Conservation (phyloP, 2,113 vertebrate genomes). For the Panurus biarmicus region DNA sequence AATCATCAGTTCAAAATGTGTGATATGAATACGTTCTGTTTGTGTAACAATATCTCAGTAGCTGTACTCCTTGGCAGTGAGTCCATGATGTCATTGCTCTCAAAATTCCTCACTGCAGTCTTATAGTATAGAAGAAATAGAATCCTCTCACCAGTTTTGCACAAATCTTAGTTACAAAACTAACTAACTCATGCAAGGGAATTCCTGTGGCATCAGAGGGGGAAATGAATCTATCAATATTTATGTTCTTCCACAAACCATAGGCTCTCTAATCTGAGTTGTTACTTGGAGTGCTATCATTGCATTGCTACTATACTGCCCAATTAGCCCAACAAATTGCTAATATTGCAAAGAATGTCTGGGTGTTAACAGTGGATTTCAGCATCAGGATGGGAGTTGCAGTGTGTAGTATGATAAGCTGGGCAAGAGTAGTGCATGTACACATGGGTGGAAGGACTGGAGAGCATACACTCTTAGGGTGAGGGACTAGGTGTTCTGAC, state of each 20-base stretch:
- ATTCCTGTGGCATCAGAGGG: not conserved
- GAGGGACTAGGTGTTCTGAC: not conserved
- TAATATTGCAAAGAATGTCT: rapidly evolving
- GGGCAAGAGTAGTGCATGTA: not conserved
- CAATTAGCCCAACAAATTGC: not conserved
- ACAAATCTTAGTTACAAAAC: not conserved
- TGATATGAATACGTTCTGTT: not conserved
- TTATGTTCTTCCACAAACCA: not conserved
- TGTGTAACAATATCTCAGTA: not conserved
- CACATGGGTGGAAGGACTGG: not conserved
- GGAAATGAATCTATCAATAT: not conserved
- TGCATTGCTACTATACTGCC: not conserved
- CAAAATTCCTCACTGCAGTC: not conserved
- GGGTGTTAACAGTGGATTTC: not conserved
- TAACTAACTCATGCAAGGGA: not conserved
- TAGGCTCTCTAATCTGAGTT: not conserved
- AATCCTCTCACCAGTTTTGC: not conserved
- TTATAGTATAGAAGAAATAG: not conserved
- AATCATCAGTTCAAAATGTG: not conserved
- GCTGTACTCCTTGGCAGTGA: not conserved
- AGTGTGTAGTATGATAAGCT: not conserved
- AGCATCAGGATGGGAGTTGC: not conserved
- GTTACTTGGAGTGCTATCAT: not conserved
- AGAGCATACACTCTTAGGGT: not conserved
- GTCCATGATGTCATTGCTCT: not conserved